Evolutionary conservation across 2,113 vertebrate species (phyloP), one percentile per base, ranked within the genome.

Genomic region (Arizona elegans): DNA sequence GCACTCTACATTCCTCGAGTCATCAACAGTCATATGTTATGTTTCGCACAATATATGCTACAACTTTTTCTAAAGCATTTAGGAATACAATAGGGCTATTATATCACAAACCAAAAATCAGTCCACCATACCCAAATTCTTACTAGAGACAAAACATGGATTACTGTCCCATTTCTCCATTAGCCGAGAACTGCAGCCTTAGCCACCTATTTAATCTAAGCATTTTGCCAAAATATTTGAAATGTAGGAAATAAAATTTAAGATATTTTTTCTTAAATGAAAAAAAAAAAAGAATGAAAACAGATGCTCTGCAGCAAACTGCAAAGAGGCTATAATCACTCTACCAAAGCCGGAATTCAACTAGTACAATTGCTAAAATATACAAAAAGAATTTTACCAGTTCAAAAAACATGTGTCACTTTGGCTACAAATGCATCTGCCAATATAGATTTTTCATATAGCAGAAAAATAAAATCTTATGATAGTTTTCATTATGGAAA

Each of bases 291-390:
- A 92, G 10, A 55, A 47, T 70, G 86, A 91, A 33, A 2, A 94
- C 29, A 33, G 87, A 23, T 90, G 24, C n/a, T 95, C 75, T 89
- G 47, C 93, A 91, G 94, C 65, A 90, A 93, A 88, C 38, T 58
- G 56, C 26, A 81, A 47, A 26, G 5, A 38, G 2, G 38, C 38
- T 93, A 8, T 15, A 0, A 0, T n/a, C 87, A 70, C 59, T 81
- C 29, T 53, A 62, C 3, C 93, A 54, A 89, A 56, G 43, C 8
- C 58, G 19, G 88, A 89, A 38, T 86, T 92, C 55, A 85, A 85
- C 33, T 92, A 93, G 47, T 0, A 0, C 19, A 92, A 62, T 53
- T 92, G 15, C 29, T 55, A 94, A 94, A 93, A 86, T 93, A 96
- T 90, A n/a, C 29, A 38, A 85, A 90, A 87, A 50, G 50, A 90